Evolutionary conservation across 2,888 invertebrate species (phyloP), one percentile per base, ranked within the genome.

Genomic region (Baronia brevicornis): DNA sequence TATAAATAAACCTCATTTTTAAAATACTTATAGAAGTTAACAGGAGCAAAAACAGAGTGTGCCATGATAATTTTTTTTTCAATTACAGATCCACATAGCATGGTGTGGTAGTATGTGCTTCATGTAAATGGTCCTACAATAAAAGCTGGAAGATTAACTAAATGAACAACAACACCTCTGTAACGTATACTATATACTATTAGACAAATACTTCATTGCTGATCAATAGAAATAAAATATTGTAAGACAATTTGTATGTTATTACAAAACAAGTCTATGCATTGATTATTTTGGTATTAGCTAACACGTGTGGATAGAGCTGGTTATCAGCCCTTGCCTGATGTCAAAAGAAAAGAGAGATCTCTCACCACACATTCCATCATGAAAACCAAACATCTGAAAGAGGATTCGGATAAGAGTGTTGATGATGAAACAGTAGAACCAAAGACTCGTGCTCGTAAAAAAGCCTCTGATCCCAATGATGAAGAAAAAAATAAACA

Each of bases 301-400:
- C 53, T 52, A 46, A 51, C 46, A 50, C 43, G n/a, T n/a, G n/a
- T n/a, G 46, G 48, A 47, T 40, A 51, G 53, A 54, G 51, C 53
- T 51, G 66, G 66, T 20, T 36, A 37, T 37, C 46, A 49, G 43
- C 36, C 46, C 59, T 50, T 68, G 67, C 80, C 84, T 82, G 61
- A 84, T 84, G 84, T 80, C 84, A 78, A 65, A 68, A 62, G 59
- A 68, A 79, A 77, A 69, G 74, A 71, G 59, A 51, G 54, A 56
- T 54, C 63, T 71, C 67, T 74, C 71, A 69, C 69, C 67, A 66
- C 58, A 79, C 75, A 84, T 80, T 80, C 79, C 82, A 84, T 67
- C 71, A 84, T 84, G 84, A 84, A 84, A 74, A 82, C 84, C 49
- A 84, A 84, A 61, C 82, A 84, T 57, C 47, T 51, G 36, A 84